Base-by-base conservation (phyloP, 2,888 invertebrate species). In the Pyrochroa serraticornis region DNA sequence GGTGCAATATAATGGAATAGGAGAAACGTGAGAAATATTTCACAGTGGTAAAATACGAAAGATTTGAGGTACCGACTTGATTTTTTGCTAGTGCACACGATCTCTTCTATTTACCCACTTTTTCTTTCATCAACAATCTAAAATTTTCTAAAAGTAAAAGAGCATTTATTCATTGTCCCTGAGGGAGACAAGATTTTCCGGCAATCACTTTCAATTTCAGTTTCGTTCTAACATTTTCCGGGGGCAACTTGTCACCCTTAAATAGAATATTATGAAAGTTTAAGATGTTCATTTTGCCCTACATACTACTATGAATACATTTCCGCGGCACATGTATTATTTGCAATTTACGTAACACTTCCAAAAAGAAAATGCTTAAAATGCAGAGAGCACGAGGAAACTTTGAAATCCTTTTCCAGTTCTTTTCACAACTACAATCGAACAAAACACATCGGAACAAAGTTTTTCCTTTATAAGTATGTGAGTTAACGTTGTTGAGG, bases 341-440 rank as follows among this genome's bases (percentile, higher is more conserved):
- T 34, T 44, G 45, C 57, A 60, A 51, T 51, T 55, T 55, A 42
- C 45, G 30, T 37, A 35, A 38, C 52, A 45, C 45, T 41, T 51
- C 50, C 45, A 39, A 32, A 41, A 41, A 9, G 43, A 44, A 35
- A 37, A 47, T 41, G 41, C 43, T 63, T 63, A 43, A 51, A 37
- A 63, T 60, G 47, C 58, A 33, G 57, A 54, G 34, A 52, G 54
- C 38, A 46, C 46, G 35, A 32, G 53, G 44, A 59, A 60, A 53
- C 35, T 60, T 52, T 7, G 39, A 60, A 58, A 56, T 53, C 51
- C 55, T 51, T 56, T 50, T 49, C 54, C 42, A 46, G 36, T 37
- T 42, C 46, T 10, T 41, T 42, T 48, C 38, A 32, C 37, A 37
- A 53, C 51, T 51, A 39, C 33, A 56, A n/a, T 41, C 35, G 46